These are phyloP conservation scores for Notarius quadriscutis DNA, from an alignment of 2,113 vertebrate species.

Conservation along the genomic window DNA sequence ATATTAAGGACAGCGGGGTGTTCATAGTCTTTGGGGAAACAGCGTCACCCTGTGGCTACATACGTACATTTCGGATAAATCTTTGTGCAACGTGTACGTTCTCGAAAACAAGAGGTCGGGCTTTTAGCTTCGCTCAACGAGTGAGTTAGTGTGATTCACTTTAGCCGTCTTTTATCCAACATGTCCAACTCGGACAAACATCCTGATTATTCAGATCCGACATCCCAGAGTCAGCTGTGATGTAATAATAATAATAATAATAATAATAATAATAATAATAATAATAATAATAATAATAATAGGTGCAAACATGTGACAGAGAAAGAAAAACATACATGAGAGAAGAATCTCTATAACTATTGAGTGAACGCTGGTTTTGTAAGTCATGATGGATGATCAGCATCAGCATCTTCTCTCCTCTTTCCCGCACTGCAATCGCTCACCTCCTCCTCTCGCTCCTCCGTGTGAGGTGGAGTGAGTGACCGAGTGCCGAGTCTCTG, in stretches of 20 bases:
- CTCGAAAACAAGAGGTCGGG: conserved; percentile 1
- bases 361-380: conserved; percentile 2
- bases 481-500: background rate
- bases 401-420: conserved; percentile 2
- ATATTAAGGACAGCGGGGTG: background rate
- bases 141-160: conserved; percentile 39
- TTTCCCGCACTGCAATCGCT: background rate
- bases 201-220: background rate
- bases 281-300: conserved; percentile 32
- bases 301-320: conserved; percentile 40
- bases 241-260: too few relatives aligned
- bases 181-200: background rate
- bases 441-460: background rate
- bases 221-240: conserved; percentile 15
- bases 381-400: background rate
- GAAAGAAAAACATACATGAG: conserved; percentile 8
- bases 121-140: background rate
- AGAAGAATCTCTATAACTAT: conserved; percentile 7
- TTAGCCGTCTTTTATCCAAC: background rate
- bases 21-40: conserved; percentile 33
- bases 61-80: conserved; percentile 23
- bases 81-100: conserved; percentile 12
- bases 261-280: conserved; percentile 35
- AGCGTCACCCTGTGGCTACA: conserved; percentile 45
- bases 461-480: background rate